phyloP scores from a whole-genome alignment of 2,797 vertebrate species.

The Sebastes aleutianus region DNA sequence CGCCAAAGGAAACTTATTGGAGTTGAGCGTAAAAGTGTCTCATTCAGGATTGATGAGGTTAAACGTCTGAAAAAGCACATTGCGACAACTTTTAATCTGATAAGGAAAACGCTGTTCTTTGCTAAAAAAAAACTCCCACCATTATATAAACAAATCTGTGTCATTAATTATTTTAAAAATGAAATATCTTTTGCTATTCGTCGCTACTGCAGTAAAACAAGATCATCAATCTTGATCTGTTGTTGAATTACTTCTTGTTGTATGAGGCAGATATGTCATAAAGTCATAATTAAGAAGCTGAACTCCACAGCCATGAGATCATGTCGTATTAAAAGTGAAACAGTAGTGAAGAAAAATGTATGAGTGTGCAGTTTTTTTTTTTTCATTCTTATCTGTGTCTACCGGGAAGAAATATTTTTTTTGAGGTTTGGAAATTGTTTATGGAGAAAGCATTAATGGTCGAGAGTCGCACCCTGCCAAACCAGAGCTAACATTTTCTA shows the following conservation, averaged over 20 bases:
- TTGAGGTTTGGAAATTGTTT: slow-evolving; percentile 33
- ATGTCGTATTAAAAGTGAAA: not conserved
- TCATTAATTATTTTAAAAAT: not conserved
- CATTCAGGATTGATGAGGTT: not conserved
- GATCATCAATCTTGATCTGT: not conserved
- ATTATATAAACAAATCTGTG: not conserved
- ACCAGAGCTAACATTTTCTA: slow-evolving; percentile 43
- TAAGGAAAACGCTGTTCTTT: not conserved
- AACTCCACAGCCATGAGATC: not conserved
- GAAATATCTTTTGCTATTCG: not conserved
- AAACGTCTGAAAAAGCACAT: not conserved
- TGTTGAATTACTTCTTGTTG: not conserved
- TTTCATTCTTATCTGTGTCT: slow-evolving; percentile 13
- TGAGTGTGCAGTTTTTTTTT: not conserved
- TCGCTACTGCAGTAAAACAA: not conserved
- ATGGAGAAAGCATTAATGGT: slow-evolving; percentile 44
- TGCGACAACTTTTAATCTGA: not conserved
- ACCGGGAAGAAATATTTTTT: slow-evolving; percentile 19
- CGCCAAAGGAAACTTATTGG: slow-evolving; percentile 26
- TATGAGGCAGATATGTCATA: not conserved
- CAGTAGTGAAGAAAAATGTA: slow-evolving; percentile 9
- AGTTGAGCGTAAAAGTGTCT: not conserved
- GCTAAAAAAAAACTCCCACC: not conserved
- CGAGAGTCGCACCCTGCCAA: slow-evolving; percentile 34
- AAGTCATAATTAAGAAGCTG: not conserved